Conservation (phyloP, 2,888 invertebrate species). For the Chaetogeoica ovagalla region DNA sequence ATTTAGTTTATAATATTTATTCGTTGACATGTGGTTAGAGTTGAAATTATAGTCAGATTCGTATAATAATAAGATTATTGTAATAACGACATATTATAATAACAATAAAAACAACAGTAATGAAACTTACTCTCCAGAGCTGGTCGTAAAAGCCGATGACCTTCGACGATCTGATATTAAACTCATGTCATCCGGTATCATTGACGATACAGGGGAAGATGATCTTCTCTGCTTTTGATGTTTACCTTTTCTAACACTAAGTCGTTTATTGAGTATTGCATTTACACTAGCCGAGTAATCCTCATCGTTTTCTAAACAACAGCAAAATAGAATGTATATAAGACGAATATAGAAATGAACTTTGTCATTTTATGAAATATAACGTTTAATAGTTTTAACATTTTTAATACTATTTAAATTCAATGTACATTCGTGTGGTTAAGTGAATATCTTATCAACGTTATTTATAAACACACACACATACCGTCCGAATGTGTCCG, state of each 20-base stretch:
- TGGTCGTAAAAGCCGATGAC: constrained; percentile 80
- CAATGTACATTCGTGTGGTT: neutral
- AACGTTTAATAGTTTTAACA: too few species aligned
- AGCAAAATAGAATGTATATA: neutral
- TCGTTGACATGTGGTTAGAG: too few species aligned
- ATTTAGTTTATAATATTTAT: too few species aligned
- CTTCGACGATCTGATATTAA: constrained; percentile 64
- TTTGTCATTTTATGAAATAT: too few species aligned
- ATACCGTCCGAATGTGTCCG: constrained; percentile 43
- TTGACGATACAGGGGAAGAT: constrained; percentile 65
- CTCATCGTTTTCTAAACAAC: constrained; percentile 50
- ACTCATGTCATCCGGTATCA: constrained; percentile 59
- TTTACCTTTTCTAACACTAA: constrained; percentile 72
- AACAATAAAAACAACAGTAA: neutral
- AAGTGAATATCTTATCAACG: neutral
- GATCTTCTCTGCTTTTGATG: constrained; percentile 68
- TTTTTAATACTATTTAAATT: too few species aligned
- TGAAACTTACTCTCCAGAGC: constrained; percentile 79
- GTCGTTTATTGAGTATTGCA: constrained; percentile 78
- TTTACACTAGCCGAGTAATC: constrained; percentile 85
- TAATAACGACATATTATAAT: too few species aligned
- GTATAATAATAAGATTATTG: too few species aligned
- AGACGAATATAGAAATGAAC: neutral
- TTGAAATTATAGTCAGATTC: too few species aligned
- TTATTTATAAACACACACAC: neutral